phyloP scores from a whole-genome alignment of 2,888 invertebrate species.

The Andrena chrysosceles region DNA sequence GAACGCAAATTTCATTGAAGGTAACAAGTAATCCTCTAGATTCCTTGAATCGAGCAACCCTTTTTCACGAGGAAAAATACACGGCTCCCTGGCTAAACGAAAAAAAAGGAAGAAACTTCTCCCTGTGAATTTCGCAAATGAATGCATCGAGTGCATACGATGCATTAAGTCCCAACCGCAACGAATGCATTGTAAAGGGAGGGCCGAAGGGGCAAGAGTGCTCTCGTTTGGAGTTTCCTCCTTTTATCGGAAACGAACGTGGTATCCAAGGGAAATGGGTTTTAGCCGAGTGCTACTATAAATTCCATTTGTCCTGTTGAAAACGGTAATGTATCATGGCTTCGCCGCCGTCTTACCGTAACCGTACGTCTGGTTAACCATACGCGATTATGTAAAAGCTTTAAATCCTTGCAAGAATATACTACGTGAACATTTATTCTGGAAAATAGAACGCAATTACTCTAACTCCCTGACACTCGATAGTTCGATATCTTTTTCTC shows the following conservation, averaged over 20 bases:
- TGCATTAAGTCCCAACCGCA: conserved; percentile 70
- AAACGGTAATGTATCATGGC: conserved; percentile 63
- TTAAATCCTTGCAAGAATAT: conserved; percentile 25
- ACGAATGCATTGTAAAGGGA: conserved; percentile 68
- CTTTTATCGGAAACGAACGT: conserved; percentile 69
- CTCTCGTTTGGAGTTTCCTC: conserved; percentile 69
- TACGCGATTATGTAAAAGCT: conserved; percentile 50
- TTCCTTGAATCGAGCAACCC: conserved; percentile 11
- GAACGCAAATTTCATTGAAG: conserved; percentile 8
- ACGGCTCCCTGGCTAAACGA: not conserved
- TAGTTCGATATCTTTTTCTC: not conserved
- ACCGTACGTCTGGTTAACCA: conserved; percentile 43
- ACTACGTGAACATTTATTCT: not conserved
- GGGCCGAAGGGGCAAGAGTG: conserved; percentile 45
- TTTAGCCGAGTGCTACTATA: conserved; percentile 72
- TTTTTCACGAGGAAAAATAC: conserved; percentile 17
- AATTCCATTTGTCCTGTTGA: conserved; percentile 74
- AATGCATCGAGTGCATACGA: conserved; percentile 64
- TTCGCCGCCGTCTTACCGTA: conserved; percentile 37
- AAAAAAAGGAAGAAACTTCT: conserved; percentile 8
- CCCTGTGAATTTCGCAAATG: conserved; percentile 53
- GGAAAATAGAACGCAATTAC: not conserved
- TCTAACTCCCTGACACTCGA: not conserved
- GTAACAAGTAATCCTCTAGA: conserved; percentile 15
- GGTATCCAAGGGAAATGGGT: conserved; percentile 70